phyloP scores from a whole-genome alignment of 2,888 invertebrate genomes.

The Celastrina argiolus region DNA sequence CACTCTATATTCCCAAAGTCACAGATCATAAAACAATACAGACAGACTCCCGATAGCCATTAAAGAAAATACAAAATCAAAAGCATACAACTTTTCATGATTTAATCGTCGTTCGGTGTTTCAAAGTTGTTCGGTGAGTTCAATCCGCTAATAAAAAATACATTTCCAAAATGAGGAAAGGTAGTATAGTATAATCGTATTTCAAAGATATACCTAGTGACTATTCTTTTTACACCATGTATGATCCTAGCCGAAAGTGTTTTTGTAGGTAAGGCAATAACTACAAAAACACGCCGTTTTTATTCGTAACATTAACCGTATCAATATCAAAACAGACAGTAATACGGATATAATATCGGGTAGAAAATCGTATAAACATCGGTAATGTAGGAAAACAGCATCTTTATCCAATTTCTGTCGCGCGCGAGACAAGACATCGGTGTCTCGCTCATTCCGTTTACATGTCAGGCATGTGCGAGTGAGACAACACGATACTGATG shows the following conservation, averaged over 20 bases:
- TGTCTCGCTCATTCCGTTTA: not conserved
- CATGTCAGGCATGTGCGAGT: not conserved
- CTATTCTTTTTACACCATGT: too few relatives aligned
- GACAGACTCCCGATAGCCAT: too few relatives aligned
- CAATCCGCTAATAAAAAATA: too few relatives aligned
- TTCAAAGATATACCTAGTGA: too few relatives aligned
- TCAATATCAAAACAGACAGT: slow-evolving; percentile 8
- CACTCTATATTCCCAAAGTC: not conserved
- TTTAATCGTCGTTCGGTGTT: too few relatives aligned
- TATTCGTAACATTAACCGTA: not conserved
- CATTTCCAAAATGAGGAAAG: too few relatives aligned
- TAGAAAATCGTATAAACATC: not conserved
- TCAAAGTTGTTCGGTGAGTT: too few relatives aligned
- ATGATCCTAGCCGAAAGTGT: too few relatives aligned
- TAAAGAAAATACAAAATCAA: too few relatives aligned
- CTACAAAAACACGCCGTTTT: not conserved
- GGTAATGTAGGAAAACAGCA: slow-evolving; percentile 5
- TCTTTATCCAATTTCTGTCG: not conserved
- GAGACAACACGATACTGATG: slow-evolving; percentile 50
- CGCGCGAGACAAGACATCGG: not conserved
- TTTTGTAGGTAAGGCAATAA: not conserved
- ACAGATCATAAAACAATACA: too few relatives aligned
- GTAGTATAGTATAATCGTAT: too few relatives aligned
- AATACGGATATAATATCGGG: slow-evolving; percentile 1
- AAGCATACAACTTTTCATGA: too few relatives aligned